phyloP scores from a whole-genome alignment of 2,113 vertebrate genomes.

The Deroptyus accipitrinus region DNA sequence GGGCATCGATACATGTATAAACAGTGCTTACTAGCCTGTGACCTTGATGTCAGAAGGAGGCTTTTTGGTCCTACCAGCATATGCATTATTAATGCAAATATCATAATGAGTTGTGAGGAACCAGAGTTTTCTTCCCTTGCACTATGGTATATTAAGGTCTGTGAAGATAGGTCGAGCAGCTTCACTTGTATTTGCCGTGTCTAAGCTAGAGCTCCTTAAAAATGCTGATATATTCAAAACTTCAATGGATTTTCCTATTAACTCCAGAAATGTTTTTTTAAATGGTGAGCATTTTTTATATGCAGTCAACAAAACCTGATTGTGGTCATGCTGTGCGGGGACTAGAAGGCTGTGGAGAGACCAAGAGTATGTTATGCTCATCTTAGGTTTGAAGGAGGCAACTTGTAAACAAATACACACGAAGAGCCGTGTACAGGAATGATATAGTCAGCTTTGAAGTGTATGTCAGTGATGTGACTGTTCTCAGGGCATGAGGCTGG shows the following conservation, averaged over 20 bases:
- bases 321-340: not conserved
- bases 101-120: not conserved
- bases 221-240: not conserved
- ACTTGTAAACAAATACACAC: not conserved
- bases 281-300: not conserved
- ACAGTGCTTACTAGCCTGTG: not conserved
- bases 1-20: not conserved
- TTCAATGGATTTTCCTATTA: not conserved
- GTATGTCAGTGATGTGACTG: not conserved
- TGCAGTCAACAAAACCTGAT: not conserved
- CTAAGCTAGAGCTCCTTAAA: not conserved
- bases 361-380: not conserved
- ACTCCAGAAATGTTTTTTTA: not conserved
- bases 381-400: not conserved
- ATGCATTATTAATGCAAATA: not conserved
- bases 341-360: not conserved
- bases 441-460: not conserved
- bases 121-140: not conserved
- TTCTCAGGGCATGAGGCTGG: not conserved
- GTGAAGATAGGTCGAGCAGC: not conserved
- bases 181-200: not conserved
- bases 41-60: not conserved
- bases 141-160: not conserved
- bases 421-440: not conserved
- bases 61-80: not conserved